Percentiles rank a stretch among this genome's conserved stretches.
These are phyloP conservation scores for Rhinichthys klamathensis DNA, from an alignment of 2,113 vertebrate species.

Conservation along the genomic window DNA sequence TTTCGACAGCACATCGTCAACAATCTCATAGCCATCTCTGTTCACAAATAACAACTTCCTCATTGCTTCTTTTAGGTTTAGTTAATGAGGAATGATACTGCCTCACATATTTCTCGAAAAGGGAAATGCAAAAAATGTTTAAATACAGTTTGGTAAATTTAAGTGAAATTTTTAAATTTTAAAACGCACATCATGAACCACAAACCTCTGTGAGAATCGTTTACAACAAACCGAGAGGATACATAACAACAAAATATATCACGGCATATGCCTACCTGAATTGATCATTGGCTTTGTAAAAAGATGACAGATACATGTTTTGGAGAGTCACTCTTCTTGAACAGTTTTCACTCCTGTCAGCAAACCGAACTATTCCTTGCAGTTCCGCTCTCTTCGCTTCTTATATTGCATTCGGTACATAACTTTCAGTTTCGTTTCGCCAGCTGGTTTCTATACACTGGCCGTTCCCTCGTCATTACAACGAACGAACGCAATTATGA, in stretches of 20 bases:
- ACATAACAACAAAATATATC: not conserved
- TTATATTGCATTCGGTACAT: not conserved
- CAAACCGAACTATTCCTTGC: not conserved
- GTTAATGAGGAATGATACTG: not conserved
- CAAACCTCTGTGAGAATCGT: not conserved
- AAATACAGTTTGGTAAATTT: not conserved
- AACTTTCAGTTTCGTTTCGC: constrained; percentile 53
- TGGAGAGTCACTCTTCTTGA: not conserved
- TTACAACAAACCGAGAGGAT: not conserved
- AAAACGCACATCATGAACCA: not conserved
- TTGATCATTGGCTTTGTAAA: not conserved
- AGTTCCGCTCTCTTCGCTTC: not conserved
- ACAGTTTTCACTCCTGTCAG: not conserved
- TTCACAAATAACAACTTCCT: not conserved
- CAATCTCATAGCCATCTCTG: not conserved
- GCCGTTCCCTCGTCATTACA: not conserved
- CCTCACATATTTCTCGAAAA: not conserved
- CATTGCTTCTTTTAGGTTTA: not conserved
- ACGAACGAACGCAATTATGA: not conserved
- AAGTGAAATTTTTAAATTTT: not conserved
- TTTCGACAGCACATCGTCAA: not conserved
- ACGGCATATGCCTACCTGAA: not conserved
- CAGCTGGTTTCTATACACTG: not conserved
- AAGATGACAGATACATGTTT: not conserved
- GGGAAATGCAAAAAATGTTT: not conserved